phyloP scores from a whole-genome alignment of 2,113 vertebrate species.

The Raja brachyura region DNA sequence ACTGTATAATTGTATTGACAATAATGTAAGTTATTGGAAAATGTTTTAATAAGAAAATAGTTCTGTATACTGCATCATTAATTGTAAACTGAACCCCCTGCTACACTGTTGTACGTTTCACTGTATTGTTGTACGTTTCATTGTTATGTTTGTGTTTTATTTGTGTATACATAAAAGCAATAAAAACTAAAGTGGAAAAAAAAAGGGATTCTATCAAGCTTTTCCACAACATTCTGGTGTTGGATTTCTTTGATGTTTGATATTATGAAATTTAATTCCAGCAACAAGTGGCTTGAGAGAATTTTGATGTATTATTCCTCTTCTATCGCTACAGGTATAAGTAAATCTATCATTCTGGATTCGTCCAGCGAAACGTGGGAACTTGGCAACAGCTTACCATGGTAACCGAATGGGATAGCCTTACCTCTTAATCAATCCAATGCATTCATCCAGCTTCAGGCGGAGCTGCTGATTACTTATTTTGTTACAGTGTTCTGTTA shows the following conservation, averaged over 20 bases:
- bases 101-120: too few relatives aligned
- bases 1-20: too few relatives aligned
- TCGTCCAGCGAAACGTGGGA: neutral
- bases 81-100: too few relatives aligned
- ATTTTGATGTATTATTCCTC: neutral
- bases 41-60: too few relatives aligned
- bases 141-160: too few relatives aligned
- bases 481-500: slow-evolving; percentile 67
- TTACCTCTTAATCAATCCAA: slow-evolving; percentile 82
- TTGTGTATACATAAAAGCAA: too few relatives aligned
- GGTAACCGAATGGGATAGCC: neutral
- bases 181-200: too few relatives aligned
- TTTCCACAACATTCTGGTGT: neutral
- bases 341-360: neutral
- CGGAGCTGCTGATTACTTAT: slow-evolving; percentile 65
- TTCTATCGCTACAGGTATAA: neutral
- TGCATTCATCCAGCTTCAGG: slow-evolving; percentile 71
- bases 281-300: neutral
- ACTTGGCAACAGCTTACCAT: neutral
- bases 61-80: too few relatives aligned
- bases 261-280: neutral
- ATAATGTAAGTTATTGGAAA: too few relatives aligned
- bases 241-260: neutral
- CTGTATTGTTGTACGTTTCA: too few relatives aligned
- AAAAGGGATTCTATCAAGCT: neutral